phyloP scores from a whole-genome alignment of 2,797 vertebrate genomes.

The Tenualosa thibaudeaui region DNA sequence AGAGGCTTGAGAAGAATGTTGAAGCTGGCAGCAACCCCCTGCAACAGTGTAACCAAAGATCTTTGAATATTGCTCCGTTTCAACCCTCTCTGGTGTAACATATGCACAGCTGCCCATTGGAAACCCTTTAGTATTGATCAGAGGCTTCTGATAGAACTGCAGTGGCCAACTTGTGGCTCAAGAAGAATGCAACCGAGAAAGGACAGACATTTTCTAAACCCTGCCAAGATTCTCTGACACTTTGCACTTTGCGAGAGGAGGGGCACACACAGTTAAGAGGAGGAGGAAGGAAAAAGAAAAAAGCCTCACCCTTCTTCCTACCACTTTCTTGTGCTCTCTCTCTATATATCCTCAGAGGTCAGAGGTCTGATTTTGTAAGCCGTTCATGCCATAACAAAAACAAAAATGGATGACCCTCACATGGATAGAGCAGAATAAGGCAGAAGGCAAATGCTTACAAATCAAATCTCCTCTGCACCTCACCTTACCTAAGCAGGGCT shows the following conservation, averaged over 20 bases:
- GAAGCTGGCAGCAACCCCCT: background rate
- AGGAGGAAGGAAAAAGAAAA: background rate
- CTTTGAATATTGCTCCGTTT: too few relatives aligned
- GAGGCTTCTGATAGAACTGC: background rate
- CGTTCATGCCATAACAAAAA: background rate
- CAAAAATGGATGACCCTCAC: background rate
- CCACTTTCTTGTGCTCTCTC: background rate
- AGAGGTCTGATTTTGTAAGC: background rate
- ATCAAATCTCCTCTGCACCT: background rate
- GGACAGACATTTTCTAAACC: background rate
- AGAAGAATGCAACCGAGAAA: background rate
- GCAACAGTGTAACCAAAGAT: background rate
- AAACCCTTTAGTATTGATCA: slow-evolving; percentile 22
- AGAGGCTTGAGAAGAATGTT: background rate
- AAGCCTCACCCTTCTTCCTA: background rate
- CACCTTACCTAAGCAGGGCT: background rate
- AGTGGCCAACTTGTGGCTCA: background rate
- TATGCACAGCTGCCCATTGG: background rate
- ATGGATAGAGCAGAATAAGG: too few relatives aligned
- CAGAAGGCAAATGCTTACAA: background rate
- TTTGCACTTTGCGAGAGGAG: background rate
- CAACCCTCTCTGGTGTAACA: background rate
- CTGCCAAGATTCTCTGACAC: background rate
- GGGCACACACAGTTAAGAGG: background rate
- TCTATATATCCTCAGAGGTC: background rate